These are phyloP conservation scores for Urophycis tenuis DNA, from an alignment of 2,797 vertebrate species.

Conservation along the genomic window DNA sequence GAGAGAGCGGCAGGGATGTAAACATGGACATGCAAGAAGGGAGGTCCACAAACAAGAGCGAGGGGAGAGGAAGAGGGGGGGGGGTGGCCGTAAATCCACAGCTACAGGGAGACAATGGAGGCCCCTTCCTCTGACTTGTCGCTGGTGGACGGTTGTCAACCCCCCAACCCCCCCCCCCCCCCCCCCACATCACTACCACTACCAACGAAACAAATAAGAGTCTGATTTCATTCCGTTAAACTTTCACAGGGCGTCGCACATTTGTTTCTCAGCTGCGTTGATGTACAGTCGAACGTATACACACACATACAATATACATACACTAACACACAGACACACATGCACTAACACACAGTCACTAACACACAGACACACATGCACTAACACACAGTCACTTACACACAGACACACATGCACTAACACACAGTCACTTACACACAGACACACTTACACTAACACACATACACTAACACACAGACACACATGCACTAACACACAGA, in stretches of 20 bases:
- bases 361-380: constrained; percentile 7
- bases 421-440: not conserved
- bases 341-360: too few relatives aligned
- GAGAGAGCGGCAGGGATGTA: not conserved
- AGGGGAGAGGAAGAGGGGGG: not conserved
- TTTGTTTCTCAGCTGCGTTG: not conserved
- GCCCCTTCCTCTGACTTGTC: not conserved
- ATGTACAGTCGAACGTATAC: constrained; percentile 10
- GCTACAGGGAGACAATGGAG: not conserved
- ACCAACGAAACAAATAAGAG: too few relatives aligned
- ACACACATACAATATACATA: too few relatives aligned
- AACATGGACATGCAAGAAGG: not conserved
- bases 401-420: not conserved
- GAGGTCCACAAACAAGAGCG: not conserved
- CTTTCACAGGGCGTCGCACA: too few relatives aligned
- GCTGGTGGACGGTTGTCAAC: not conserved
- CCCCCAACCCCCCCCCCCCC: too few relatives aligned
- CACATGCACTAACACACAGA: too few relatives aligned
- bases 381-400: constrained; percentile 14
- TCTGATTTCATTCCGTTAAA: too few relatives aligned
- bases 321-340: constrained; percentile 6
- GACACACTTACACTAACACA: too few relatives aligned
- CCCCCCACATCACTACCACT: too few relatives aligned
- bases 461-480: constrained; percentile 8
- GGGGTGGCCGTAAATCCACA: not conserved